Base-by-base conservation (phyloP, 2,113 vertebrate species). In the Chitala chitala region DNA sequence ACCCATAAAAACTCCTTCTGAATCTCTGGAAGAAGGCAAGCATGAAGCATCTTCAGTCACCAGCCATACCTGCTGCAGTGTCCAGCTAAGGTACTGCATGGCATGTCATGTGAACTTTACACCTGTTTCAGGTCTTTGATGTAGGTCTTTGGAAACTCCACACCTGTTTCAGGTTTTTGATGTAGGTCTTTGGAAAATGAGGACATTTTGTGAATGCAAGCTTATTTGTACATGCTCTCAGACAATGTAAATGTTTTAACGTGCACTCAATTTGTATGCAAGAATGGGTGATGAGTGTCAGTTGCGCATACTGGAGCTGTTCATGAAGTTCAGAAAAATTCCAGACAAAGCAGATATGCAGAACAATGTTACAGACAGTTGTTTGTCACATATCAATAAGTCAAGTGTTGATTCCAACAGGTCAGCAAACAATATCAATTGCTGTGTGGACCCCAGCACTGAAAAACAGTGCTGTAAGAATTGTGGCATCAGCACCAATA, bases 1-100 rank as follows among this genome's bases (percentile, higher is more conserved):
- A 79, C 95, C 95, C 0, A 95, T 94, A 85, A 94, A 92, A 83
- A 93, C 91, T 0, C 85, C 91, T 76, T 93, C 95, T 63, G 89
- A 94, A 76, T 90, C 92, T 59, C 87, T 89, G 1, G 90, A 15
- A 59, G 12, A n/a, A n/a, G 79, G 1, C 93, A 94, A 0, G 91
- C 92, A 0, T 90, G 90, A 65, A 96, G 95, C 89, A 92, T 95
- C 90, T 94, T 94, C 6, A 93, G 91, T 10, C 96, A 94, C 94
- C 51, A 93, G 95, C 70, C 98, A 95, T 0, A 94, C 95, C 82
- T 96, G 95, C 89, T 98, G 96, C 84, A 98, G 93, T 92, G 95
- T 89, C 89, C 94, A 96, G 82, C 84, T 96, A 78, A 92, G 94
- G 96, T 98, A 64, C 44, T 33, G 50, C 12, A 46, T 72, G 51